phyloP scores from a whole-genome alignment of 1,140 invertebrate genomes.

The Caenorhabditis latens region DNA sequence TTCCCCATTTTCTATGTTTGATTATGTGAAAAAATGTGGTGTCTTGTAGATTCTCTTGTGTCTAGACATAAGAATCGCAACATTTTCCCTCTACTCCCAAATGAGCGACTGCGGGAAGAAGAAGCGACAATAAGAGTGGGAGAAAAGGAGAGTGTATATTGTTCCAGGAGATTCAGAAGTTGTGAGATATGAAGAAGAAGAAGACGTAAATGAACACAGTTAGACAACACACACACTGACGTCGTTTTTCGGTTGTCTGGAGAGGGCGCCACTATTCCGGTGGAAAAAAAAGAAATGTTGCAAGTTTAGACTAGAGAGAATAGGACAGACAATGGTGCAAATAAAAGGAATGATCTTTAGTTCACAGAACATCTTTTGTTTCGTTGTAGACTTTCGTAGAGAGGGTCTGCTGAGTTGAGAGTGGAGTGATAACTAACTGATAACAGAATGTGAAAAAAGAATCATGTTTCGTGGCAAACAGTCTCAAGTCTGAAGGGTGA shows the following conservation, averaged over 20 bases:
- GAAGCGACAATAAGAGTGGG: background rate
- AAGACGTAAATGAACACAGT: background rate
- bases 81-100: background rate
- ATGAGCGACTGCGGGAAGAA: background rate
- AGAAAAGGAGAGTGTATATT: background rate
- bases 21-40: background rate
- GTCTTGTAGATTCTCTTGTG: background rate
- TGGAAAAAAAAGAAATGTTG: conserved; percentile 22
- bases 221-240: background rate
- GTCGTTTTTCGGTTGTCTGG: conserved; percentile 7
- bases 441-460: background rate
- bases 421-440: background rate
- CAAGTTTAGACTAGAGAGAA: conserved; percentile 43
- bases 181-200: conserved; percentile 7
- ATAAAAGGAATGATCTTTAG: conserved; percentile 22
- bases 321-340: background rate
- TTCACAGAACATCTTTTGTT: background rate
- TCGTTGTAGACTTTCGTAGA: background rate
- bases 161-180: conserved; percentile 44
- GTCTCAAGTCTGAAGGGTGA: background rate
- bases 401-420: background rate
- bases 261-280: background rate
- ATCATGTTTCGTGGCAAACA: background rate
- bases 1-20: background rate
- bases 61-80: conserved; percentile 37